Evolutionary conservation across 1,140 invertebrate genomes (phyloP), one percentile per base, ranked within the genome.

Genomic region (Thrips palmi): DNA sequence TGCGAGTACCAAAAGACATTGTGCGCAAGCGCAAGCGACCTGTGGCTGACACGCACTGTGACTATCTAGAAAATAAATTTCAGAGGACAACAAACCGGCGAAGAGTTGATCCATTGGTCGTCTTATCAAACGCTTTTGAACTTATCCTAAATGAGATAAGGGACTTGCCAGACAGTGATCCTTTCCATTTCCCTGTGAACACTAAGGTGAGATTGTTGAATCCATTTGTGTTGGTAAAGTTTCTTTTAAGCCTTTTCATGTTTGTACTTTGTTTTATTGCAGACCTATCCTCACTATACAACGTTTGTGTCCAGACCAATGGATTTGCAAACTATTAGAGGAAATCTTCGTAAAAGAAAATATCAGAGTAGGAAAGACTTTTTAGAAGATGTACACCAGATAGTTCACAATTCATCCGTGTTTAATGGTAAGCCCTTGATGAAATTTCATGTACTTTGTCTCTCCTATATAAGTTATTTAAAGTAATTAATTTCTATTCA

Each of bases 91-190:
- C 86, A 0, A 94, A 98, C 56, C 63, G 96, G 19, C 64, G 88
- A n/a, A 64, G 94, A 37, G 93, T 92, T 1, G 92, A 99, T 64
- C 94, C 94, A 0, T 72, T 96, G 1, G 88, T 99, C 8, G 91
- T 92, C 0, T 61, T 99, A 44, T 87, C 87, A 0, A 86, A 83
- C 1, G 77, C 96, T 39, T 63, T 98, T 27, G 92, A 97, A 55
- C 72, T 74, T 12, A 91, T 98, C 42, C 59, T 97, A 1, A 94
- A 91, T 51, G 88, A 97, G 52, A 77, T 99, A 70, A 65, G 91
- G 37, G 77, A 85, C 47, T 56, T 97, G 52, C 85, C 86, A 0
- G 87, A 96, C 58, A 84, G 88, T 1, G 76, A 85, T 47, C 82
- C 82, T 0, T 97, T 98, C 59, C 60, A 92, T 25, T 81, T 87